Conservation (phyloP, 2,888 invertebrate species). For the Melinopterus prodromus region DNA sequence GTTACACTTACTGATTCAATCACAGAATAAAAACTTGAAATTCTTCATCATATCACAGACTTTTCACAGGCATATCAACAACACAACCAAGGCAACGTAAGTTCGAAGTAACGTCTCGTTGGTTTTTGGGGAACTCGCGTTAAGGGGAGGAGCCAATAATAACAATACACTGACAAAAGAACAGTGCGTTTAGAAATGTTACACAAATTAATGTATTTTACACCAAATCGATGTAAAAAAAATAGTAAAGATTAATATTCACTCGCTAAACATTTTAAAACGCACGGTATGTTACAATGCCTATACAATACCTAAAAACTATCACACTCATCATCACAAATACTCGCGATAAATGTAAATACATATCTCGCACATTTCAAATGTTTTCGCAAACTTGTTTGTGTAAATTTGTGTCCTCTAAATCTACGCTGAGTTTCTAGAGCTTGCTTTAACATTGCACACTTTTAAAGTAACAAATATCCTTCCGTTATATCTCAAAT, state of each 20-base stretch:
- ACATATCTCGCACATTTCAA: no score
- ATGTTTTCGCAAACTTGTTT: no score
- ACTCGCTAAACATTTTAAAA: not conserved
- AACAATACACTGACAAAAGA: not conserved
- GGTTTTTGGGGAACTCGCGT: conserved; percentile 13
- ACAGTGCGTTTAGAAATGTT: not conserved
- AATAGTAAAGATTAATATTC: not conserved
- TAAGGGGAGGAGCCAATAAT: conserved; percentile 8
- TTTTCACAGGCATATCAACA: conserved; percentile 55
- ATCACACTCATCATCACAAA: not conserved
- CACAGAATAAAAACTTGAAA: conserved; percentile 15
- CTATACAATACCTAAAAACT: not conserved
- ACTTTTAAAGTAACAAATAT: not conserved
- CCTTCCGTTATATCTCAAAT: not conserved
- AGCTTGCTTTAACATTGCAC: not conserved
- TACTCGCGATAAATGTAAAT: not conserved
- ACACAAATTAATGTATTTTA: not conserved
- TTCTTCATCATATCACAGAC: conserved; percentile 53
- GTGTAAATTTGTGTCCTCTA: not conserved
- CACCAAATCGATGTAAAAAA: not conserved
- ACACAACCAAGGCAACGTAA: conserved; percentile 28
- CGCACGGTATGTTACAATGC: not conserved
- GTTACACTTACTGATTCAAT: conserved; percentile 4
- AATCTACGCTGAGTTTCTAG: not conserved
- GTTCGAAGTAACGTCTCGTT: conserved; percentile 21